Conservation (phyloP, 1,140 invertebrate genomes). For the Heliconius nattereri region DNA sequence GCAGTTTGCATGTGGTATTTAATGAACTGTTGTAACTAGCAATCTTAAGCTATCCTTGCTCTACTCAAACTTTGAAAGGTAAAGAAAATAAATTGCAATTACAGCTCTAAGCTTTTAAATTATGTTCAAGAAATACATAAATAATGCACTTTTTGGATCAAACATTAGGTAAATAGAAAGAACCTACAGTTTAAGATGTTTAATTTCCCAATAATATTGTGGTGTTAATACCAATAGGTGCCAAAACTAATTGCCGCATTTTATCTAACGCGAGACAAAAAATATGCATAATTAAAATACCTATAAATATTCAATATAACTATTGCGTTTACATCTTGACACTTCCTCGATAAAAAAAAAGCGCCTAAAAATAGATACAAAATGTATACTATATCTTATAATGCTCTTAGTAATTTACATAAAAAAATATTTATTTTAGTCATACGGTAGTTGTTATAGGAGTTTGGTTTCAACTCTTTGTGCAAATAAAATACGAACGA, state of each 20-base stretch:
- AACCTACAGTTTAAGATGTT: too few relatives aligned
- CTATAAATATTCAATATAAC: too few relatives aligned
- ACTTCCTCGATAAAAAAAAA: too few relatives aligned
- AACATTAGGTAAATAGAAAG: too few relatives aligned
- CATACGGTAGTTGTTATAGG: slow-evolving; percentile 15
- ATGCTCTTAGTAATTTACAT: background rate
- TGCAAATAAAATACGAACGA: slow-evolving; percentile 37
- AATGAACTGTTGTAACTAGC: slow-evolving; percentile 35
- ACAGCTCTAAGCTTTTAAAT: background rate
- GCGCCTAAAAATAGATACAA: background rate
- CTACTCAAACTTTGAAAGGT: slow-evolving; percentile 33
- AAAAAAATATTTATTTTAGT: background rate
- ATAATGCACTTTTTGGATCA: too few relatives aligned
- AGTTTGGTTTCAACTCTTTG: slow-evolving; percentile 57
- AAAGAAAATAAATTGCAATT: background rate
- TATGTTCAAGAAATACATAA: too few relatives aligned
- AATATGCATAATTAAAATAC: too few relatives aligned
- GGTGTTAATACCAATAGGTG: too few relatives aligned
- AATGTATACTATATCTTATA: background rate
- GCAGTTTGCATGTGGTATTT: slow-evolving; percentile 33
- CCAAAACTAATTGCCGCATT: too few relatives aligned
- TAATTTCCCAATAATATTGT: too few relatives aligned
- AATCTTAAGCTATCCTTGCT: slow-evolving; percentile 36
- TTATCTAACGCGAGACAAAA: too few relatives aligned
- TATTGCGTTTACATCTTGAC: too few relatives aligned